These are phyloP conservation scores for Falcunculus frontatus DNA, from an alignment of 2,113 vertebrate genomes.

Conservation along the genomic window DNA sequence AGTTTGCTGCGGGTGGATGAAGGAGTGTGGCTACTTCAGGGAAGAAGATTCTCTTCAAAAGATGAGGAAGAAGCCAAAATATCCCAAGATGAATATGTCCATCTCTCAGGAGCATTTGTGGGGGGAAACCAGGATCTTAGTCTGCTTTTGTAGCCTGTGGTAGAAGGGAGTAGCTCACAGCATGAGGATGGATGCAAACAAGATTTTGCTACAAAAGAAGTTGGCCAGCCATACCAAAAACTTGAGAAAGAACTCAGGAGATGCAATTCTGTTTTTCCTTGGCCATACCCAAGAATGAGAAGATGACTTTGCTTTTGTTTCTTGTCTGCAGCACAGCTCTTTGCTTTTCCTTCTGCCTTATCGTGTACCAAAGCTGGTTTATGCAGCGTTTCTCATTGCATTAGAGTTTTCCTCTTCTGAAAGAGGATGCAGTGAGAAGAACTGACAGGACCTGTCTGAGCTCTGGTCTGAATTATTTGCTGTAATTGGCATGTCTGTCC, in stretches of 20 bases:
- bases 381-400: neutral
- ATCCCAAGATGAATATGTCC: neutral
- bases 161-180: neutral
- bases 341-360: neutral
- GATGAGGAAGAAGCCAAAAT: neutral
- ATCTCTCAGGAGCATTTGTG: neutral
- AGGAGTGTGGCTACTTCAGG: neutral
- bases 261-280: neutral
- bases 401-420: neutral
- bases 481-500: neutral
- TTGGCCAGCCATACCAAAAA: neutral
- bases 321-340: neutral
- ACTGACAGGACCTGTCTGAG: neutral
- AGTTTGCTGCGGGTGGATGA: neutral
- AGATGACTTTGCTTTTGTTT: neutral
- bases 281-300: neutral
- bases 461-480: conserved; percentile 22
- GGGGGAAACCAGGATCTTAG: neutral
- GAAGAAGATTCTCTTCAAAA: neutral
- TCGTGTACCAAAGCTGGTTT: neutral
- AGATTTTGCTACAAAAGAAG: neutral
- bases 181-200: neutral
- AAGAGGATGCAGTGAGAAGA: conserved; percentile 9
- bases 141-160: neutral
- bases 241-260: neutral